Conservation (phyloP, 2,113 vertebrate species). For the Lepus europaeus region DNA sequence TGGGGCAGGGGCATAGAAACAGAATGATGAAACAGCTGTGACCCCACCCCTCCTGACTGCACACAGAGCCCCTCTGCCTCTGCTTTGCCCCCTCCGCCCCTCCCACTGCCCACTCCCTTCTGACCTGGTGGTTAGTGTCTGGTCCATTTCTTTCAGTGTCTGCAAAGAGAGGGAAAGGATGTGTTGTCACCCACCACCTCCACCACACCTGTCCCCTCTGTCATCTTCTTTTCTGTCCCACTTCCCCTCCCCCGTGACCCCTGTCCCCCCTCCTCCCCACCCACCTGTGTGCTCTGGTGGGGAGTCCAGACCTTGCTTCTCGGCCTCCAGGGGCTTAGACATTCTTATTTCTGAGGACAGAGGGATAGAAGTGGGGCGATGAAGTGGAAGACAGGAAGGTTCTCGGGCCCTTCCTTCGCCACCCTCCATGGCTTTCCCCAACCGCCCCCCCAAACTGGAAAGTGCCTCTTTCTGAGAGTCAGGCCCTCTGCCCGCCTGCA, state of each 20-base stretch:
- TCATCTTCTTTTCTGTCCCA: neutral
- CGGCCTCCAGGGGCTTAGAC: conserved; percentile 88
- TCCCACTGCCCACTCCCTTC: neutral
- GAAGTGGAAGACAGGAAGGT: neutral
- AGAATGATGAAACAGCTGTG: neutral
- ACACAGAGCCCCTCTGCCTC: neutral
- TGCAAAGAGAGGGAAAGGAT: conserved; percentile 82
- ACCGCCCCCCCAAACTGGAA: neutral
- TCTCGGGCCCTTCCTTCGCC: neutral
- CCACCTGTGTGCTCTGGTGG: conserved; percentile 86
- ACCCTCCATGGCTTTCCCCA: neutral
- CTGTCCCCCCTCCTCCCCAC: neutral
- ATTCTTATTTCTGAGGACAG: conserved; percentile 88
- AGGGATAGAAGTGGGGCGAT: conserved; percentile 23
- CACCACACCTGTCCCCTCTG: neutral
- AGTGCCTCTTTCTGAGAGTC: neutral
- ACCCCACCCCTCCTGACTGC: neutral
- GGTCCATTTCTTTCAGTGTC: conserved; percentile 94
- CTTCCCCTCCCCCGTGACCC: neutral
- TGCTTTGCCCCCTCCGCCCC: neutral
- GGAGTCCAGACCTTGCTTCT: conserved; percentile 86
- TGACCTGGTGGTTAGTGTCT: conserved; percentile 94
- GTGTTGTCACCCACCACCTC: neutral
- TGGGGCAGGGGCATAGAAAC: neutral
- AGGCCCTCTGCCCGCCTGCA: neutral